A percentile compares a stretch with the other conserved stretches of the same genome.
These are phyloP conservation scores for Stegana nigrithorax DNA, from an alignment of 2,888 invertebrate species.

Conservation along the genomic window DNA sequence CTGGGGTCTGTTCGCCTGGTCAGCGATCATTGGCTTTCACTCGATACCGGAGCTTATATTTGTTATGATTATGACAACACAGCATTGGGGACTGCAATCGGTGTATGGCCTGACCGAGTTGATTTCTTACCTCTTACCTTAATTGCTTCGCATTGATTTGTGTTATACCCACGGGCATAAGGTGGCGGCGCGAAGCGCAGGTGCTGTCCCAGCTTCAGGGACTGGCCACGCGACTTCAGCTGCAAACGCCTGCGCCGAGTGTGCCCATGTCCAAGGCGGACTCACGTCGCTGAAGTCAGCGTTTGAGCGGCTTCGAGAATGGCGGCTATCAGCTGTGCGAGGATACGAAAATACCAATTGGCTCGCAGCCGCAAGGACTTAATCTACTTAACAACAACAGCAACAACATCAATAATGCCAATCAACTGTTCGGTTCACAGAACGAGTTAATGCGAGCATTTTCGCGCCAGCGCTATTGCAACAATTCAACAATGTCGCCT, in stretches of 20 bases:
- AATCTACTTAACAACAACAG: slow-evolving; percentile 42
- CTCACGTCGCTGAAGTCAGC: slow-evolving; percentile 60
- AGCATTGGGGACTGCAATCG: slow-evolving; percentile 76
- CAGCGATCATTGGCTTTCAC: slow-evolving; percentile 73
- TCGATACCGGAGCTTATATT: slow-evolving; percentile 75
- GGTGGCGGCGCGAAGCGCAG: slow-evolving; percentile 68
- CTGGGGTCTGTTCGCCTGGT: slow-evolving; percentile 73
- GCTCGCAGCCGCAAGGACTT: slow-evolving; percentile 30
- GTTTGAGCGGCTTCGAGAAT: slow-evolving; percentile 63
- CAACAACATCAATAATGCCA: too few relatives aligned
- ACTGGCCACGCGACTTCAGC: slow-evolving; percentile 65
- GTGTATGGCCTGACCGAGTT: slow-evolving; percentile 75
- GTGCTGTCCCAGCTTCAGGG: slow-evolving; percentile 66
- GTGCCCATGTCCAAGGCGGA: slow-evolving; percentile 64
- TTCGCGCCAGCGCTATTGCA: slow-evolving; percentile 65
- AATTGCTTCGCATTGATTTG: slow-evolving; percentile 68
- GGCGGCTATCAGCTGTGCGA: slow-evolving; percentile 65
- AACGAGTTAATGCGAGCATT: slow-evolving; percentile 69
- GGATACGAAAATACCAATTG: slow-evolving; percentile 46
- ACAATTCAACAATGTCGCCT: slow-evolving; percentile 44
- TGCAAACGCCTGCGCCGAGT: slow-evolving; percentile 67
- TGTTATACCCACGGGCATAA: slow-evolving; percentile 68
- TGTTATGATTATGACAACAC: slow-evolving; percentile 76
- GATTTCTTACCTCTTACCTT: slow-evolving; percentile 73
- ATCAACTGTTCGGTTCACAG: slow-evolving; percentile 63